Evolutionary conservation across 2,888 invertebrate species (phyloP).

Genomic region (Bruchidius siliquastri): DNA sequence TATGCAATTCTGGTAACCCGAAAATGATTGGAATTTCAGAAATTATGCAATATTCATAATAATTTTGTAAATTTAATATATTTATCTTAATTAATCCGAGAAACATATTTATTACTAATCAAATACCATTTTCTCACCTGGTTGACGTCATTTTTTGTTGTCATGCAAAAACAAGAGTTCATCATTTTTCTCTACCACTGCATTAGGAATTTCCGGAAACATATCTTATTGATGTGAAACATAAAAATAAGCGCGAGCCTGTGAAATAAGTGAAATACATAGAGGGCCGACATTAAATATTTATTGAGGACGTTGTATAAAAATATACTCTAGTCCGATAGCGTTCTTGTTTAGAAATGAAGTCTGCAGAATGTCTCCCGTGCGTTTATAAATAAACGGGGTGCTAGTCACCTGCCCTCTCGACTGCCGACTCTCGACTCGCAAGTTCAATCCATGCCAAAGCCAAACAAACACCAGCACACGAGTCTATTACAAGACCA

Average conservation of each 20-base stretch:
- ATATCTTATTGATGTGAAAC: not conserved
- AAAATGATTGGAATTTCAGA: too few relatives aligned
- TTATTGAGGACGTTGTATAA: constrained; percentile 40
- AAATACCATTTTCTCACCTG: too few relatives aligned
- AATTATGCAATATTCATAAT: too few relatives aligned
- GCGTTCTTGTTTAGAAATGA: constrained; percentile 41
- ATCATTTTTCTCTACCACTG: not conserved
- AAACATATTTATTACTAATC: too few relatives aligned
- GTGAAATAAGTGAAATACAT: constrained; percentile 30
- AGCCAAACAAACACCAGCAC: constrained; percentile 25
- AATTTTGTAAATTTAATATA: too few relatives aligned
- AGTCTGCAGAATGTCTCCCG: constrained; percentile 44
- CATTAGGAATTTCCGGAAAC: not conserved
- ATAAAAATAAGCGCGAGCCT: constrained; percentile 5
- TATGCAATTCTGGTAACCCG: too few relatives aligned
- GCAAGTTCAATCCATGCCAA: constrained; percentile 38
- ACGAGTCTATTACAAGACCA: constrained; percentile 32
- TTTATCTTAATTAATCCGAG: too few relatives aligned
- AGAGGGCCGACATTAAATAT: constrained; percentile 34
- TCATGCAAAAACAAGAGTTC: too few relatives aligned
- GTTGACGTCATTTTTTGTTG: too few relatives aligned
- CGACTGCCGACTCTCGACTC: constrained; percentile 14
- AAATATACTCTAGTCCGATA: constrained; percentile 41
- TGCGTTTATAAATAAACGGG: constrained; percentile 43
- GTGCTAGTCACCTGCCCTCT: constrained; percentile 38